Conservation (phyloP, 2,113 vertebrate genomes). For the Ifrita kowaldi region DNA sequence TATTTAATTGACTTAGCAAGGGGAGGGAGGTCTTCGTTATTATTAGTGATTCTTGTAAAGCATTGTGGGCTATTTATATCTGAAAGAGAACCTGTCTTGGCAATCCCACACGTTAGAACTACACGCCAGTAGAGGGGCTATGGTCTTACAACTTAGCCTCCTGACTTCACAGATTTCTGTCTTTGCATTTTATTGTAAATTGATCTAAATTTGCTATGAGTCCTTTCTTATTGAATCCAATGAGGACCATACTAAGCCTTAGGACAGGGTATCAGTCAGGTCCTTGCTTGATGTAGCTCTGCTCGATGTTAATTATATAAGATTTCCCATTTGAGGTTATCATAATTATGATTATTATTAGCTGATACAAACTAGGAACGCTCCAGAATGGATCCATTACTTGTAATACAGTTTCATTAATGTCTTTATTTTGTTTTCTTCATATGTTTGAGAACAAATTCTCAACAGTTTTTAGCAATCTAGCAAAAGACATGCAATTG, state of each 20-base stretch:
- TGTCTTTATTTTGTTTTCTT: not conserved
- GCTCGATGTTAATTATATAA: not conserved
- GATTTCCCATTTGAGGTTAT: not conserved
- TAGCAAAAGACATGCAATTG: not conserved
- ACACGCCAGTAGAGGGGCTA: not conserved
- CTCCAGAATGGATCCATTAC: not conserved
- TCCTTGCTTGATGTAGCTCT: not conserved
- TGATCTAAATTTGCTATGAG: not conserved
- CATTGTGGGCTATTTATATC: not conserved
- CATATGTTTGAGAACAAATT: not conserved
- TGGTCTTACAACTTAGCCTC: not conserved
- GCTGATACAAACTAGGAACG: not conserved
- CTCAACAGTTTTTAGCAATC: not conserved
- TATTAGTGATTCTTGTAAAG: not conserved
- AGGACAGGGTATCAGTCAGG: not conserved
- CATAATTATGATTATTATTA: not conserved
- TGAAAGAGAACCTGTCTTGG: not conserved
- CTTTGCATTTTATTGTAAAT: not conserved
- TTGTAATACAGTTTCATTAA: not conserved
- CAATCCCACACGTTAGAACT: not conserved
- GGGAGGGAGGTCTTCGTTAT: rapidly evolving
- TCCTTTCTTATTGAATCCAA: not conserved
- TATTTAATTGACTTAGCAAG: not conserved
- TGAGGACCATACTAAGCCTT: not conserved
- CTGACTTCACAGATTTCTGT: not conserved